These are phyloP conservation scores for Operophtera brumata DNA, from an alignment of 2,888 invertebrate species.

Conservation along the genomic window DNA sequence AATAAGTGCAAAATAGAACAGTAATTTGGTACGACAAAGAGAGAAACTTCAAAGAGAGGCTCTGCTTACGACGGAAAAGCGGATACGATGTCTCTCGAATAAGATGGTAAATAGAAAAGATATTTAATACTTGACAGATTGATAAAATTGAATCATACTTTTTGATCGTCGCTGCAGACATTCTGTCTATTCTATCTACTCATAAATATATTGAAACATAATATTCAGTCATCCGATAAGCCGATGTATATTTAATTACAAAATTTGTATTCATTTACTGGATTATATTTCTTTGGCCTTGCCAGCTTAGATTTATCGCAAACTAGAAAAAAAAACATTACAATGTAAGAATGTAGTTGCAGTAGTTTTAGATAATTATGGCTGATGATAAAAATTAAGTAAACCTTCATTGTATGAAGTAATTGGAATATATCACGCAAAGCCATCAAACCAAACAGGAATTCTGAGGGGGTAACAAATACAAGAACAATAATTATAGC, in stretches of 20 bases:
- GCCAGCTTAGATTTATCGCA: slow-evolving; percentile 18
- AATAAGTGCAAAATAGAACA: neutral
- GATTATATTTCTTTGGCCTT: slow-evolving; percentile 24
- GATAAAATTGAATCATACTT: neutral
- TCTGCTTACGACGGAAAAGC: neutral
- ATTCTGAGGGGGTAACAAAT: neutral
- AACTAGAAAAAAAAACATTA: slow-evolving; percentile 24
- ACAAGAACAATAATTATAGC: no score
- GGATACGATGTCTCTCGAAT: neutral
- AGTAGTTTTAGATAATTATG: slow-evolving; percentile 11
- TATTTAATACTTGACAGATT: neutral
- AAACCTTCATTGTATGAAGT: no score
- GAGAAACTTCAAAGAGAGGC: neutral
- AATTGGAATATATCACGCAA: slow-evolving; percentile 17
- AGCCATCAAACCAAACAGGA: slow-evolving; percentile 6
- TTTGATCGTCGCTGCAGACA: neutral
- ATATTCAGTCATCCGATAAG: slow-evolving; percentile 23
- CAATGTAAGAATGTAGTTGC: neutral
- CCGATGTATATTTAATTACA: slow-evolving; percentile 18
- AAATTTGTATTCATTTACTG: slow-evolving; percentile 19
- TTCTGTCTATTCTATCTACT: neutral
- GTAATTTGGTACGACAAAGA: neutral
- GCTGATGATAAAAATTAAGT: no score
- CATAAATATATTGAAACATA: slow-evolving; percentile 11
- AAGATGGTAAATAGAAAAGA: neutral